A percentile compares a stretch with the other conserved stretches of the same genome.
phyloP scores from a whole-genome alignment of 2,888 invertebrate genomes.

The Meliscaeva auricollis region DNA sequence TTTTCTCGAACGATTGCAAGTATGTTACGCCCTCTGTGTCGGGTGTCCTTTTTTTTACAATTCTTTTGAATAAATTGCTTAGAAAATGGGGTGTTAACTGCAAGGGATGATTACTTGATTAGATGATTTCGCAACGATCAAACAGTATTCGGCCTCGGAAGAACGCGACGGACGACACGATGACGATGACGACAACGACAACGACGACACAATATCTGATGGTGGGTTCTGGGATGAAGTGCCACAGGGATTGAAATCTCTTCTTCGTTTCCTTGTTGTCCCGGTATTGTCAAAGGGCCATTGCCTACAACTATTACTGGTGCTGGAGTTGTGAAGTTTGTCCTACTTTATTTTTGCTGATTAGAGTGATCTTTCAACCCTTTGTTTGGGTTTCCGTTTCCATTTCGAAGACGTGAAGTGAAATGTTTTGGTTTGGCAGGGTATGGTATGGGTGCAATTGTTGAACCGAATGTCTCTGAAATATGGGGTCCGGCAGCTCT shows the following conservation, averaged over 20 bases:
- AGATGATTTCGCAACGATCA: constrained; percentile 73
- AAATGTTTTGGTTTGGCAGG: not conserved
- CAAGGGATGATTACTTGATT: constrained; percentile 77
- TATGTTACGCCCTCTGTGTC: constrained; percentile 39
- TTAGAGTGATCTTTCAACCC: constrained; percentile 68
- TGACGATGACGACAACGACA: not conserved
- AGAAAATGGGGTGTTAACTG: constrained; percentile 70
- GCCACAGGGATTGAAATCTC: constrained; percentile 6
- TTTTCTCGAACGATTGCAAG: not conserved
- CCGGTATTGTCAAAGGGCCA: constrained; percentile 3
- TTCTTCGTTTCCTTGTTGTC: constrained; percentile 45
- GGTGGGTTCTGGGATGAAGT: constrained; percentile 26
- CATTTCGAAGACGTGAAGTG: not conserved
- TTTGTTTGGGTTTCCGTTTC: constrained; percentile 39
- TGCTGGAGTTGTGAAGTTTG: constrained; percentile 48
- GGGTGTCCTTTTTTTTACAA: constrained; percentile 33
- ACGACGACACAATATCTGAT: not conserved
- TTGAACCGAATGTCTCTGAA: constrained; percentile 51
- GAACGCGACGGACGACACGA: not conserved
- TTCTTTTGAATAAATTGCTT: constrained; percentile 64
- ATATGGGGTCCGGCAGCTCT: constrained; percentile 45
- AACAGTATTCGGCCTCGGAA: constrained; percentile 21
- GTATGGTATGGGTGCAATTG: constrained; percentile 6
- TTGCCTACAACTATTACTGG: not conserved
- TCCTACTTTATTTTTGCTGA: constrained; percentile 68